A percentile compares a stretch with the other conserved stretches of the same genome.
Conservation (phyloP, 2,888 invertebrate genomes). For the Mythimna vitellina region DNA sequence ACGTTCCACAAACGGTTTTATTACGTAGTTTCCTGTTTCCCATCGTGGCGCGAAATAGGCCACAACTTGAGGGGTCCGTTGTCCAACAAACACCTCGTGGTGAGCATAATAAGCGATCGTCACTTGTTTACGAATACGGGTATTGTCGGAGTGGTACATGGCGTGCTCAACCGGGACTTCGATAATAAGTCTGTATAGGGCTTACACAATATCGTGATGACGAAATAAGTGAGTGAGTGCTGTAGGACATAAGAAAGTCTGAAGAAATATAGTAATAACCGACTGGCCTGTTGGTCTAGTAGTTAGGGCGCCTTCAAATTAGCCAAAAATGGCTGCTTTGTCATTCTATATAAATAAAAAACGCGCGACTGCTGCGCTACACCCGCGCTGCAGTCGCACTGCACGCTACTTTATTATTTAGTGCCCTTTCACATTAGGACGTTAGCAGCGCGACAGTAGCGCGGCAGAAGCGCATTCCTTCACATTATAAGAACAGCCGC, state of each 20-base stretch:
- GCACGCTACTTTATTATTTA: too few species aligned
- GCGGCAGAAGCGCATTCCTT: too few species aligned
- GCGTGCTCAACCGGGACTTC: conserved; percentile 37
- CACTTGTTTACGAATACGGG: conserved; percentile 2
- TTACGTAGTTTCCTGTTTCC: conserved; percentile 42
- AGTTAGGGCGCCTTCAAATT: too few species aligned
- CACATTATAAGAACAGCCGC: too few species aligned
- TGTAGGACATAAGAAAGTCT: neutral
- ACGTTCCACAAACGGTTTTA: conserved; percentile 36
- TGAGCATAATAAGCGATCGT: conserved; percentile 44
- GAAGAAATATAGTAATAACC: neutral
- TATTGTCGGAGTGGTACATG: conserved; percentile 10
- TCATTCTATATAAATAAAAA: too few species aligned
- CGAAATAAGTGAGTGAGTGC: conserved; percentile 9
- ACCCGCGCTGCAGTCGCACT: too few species aligned
- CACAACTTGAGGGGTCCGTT: conserved; percentile 46
- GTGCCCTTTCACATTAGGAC: too few species aligned
- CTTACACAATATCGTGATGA: conserved; percentile 8
- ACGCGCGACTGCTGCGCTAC: too few species aligned
- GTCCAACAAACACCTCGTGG: conserved; percentile 44
- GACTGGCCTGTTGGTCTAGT: too few species aligned
- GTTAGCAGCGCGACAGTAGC: too few species aligned
- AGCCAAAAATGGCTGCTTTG: too few species aligned
- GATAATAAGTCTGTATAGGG: conserved; percentile 21
- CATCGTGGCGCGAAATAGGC: conserved; percentile 40